Evolutionary conservation across 37 sponge, comb jelly and placozoan genomes (phyloP).

Genomic region (Bolinopsis microptera): DNA sequence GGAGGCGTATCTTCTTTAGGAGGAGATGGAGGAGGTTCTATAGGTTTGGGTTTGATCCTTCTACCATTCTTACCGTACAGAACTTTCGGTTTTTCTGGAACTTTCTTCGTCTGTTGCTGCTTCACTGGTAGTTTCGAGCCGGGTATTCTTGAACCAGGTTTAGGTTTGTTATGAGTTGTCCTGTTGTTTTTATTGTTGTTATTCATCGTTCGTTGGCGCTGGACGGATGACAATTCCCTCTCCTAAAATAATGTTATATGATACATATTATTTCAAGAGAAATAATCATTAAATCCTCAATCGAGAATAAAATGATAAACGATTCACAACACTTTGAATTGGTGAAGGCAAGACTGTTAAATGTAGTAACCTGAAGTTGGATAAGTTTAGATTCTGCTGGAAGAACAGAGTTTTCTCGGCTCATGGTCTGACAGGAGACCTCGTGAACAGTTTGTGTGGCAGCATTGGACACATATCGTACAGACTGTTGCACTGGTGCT

Average conservation of each 20-base stretch:
- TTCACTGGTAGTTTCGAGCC: not conserved
- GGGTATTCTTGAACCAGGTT: not conserved
- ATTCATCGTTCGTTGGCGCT: not conserved
- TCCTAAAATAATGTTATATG: not conserved
- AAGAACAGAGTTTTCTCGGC: not conserved
- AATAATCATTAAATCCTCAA: too few relatives aligned
- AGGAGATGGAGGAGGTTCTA: not conserved
- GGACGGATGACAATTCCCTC: constrained; percentile 6
- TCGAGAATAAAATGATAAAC: too few relatives aligned
- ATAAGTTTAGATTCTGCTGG: constrained; percentile 35
- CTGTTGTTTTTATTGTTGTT: not conserved
- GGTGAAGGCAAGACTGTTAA: too few relatives aligned
- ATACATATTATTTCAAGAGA: too few relatives aligned
- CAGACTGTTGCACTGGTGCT: not conserved
- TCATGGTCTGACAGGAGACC: constrained; percentile 57
- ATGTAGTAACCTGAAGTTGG: constrained; percentile 52
- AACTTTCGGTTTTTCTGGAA: not conserved
- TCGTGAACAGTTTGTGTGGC: constrained; percentile 43
- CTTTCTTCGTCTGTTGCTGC: not conserved
- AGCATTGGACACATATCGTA: not conserved
- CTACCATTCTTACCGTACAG: constrained; percentile 37
- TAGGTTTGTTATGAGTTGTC: not conserved
- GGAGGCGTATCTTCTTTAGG: not conserved
- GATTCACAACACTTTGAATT: too few relatives aligned
- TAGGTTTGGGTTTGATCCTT: not conserved